Percentiles rank a stretch among this genome's conserved stretches.
phyloP scores from a whole-genome alignment of 2,888 invertebrate species.

The Diachrysia chrysitis region DNA sequence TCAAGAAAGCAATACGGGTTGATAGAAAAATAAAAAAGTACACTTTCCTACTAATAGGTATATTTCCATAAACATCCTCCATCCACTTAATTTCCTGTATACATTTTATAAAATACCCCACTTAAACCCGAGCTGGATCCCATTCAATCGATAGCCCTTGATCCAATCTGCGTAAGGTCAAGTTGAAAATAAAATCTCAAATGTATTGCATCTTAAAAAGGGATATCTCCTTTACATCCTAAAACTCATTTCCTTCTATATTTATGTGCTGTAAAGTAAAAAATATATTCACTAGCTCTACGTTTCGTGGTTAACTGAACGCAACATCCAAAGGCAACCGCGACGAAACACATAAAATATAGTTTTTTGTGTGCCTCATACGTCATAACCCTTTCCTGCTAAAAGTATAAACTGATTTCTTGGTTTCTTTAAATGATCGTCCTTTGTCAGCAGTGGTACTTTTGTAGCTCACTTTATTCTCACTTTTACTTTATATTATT shows the following conservation, averaged over 20 bases:
- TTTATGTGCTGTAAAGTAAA: conserved; percentile 26
- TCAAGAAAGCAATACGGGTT: too few relatives aligned
- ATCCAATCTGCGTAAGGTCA: conserved; percentile 9
- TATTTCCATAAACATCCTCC: neutral
- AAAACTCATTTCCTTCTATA: conserved; percentile 9
- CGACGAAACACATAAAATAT: conserved; percentile 49
- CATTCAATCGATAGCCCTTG: conserved; percentile 6
- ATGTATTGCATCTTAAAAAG: conserved; percentile 1
- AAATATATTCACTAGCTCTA: conserved; percentile 39
- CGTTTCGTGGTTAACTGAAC: conserved; percentile 28
- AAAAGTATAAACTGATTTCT: conserved; percentile 71
- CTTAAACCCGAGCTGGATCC: conserved; percentile 13
- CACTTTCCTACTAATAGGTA: neutral
- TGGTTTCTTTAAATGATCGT: conserved; percentile 69
- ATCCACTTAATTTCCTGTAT: conserved; percentile 3
- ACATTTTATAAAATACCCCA: conserved; percentile 2
- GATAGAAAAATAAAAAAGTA: too few relatives aligned
- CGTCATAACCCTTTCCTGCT: conserved; percentile 65
- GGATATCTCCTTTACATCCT: neutral
- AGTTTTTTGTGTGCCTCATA: conserved; percentile 50
- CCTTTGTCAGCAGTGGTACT: conserved; percentile 58
- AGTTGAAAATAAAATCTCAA: neutral
- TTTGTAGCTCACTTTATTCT: conserved; percentile 20
- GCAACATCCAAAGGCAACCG: conserved; percentile 40
- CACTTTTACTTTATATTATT: neutral